Percentiles rank a stretch among this genome's conserved stretches.
Conservation (phyloP, 2,888 invertebrate genomes). For the Athetis lepigone region DNA sequence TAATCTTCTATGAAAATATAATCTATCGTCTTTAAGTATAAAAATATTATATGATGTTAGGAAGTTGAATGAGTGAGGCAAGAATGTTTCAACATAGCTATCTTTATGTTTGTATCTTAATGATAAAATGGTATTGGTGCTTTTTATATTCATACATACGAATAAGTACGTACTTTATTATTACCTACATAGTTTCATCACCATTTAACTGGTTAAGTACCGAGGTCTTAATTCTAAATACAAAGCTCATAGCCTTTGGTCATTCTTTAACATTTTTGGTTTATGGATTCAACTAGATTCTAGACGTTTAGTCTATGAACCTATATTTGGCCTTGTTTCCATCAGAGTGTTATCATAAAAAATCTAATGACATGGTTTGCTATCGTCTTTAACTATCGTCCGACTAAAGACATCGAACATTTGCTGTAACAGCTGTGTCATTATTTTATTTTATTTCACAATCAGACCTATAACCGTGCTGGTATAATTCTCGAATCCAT, state of each 20-base stretch:
- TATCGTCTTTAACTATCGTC: slow-evolving; percentile 45
- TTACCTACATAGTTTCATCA: slow-evolving; percentile 55
- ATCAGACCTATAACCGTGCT: slow-evolving; percentile 56
- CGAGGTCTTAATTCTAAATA: slow-evolving; percentile 72
- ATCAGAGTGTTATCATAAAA: slow-evolving; percentile 46
- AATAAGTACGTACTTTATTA: slow-evolving; percentile 50
- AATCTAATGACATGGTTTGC: slow-evolving; percentile 62
- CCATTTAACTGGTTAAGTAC: slow-evolving; percentile 57
- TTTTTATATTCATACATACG: slow-evolving; percentile 50
- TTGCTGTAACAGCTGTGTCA: slow-evolving; percentile 63
- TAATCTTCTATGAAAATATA: slow-evolving; percentile 72
- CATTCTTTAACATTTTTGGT: slow-evolving; percentile 83
- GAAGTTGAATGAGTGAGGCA: slow-evolving; percentile 79
- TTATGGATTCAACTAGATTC: slow-evolving; percentile 74
- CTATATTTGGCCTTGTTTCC: slow-evolving; percentile 80
- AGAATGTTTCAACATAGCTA: slow-evolving; percentile 78
- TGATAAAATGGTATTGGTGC: slow-evolving; percentile 49
- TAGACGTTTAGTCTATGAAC: slow-evolving; percentile 70
- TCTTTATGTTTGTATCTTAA: slow-evolving; percentile 46
- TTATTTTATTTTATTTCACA: slow-evolving; percentile 52
- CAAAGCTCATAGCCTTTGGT: slow-evolving; percentile 89
- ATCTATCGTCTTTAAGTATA: slow-evolving; percentile 73
- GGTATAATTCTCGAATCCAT: slow-evolving; percentile 52
- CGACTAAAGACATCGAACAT: slow-evolving; percentile 51
- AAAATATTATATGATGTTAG: slow-evolving; percentile 79